These are phyloP conservation scores for Drosophila nigromelanica DNA, from an alignment of 1,140 invertebrate genomes.

Conservation along the genomic window DNA sequence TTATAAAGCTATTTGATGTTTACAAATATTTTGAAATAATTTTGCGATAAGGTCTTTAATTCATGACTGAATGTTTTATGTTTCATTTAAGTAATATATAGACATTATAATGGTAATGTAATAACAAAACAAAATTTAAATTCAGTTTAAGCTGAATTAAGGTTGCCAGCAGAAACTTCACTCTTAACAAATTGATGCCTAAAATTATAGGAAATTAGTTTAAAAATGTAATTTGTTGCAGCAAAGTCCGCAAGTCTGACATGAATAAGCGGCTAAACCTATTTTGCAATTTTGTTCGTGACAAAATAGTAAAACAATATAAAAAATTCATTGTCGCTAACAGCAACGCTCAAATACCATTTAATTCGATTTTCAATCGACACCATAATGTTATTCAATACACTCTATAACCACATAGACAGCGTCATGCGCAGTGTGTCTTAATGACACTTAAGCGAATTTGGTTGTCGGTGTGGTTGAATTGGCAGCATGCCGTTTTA, in stretches of 20 bases:
- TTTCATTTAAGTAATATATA: too few species aligned
- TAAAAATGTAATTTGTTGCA: constrained; percentile 8
- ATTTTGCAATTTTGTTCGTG: not conserved
- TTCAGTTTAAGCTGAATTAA: constrained; percentile 40
- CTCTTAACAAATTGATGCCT: not conserved
- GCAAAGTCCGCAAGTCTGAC: not conserved
- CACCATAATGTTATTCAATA: constrained; percentile 8
- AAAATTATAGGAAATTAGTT: constrained; percentile 42
- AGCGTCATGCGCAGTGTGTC: constrained; percentile 1
- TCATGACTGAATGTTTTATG: too few species aligned
- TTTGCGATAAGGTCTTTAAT: too few species aligned
- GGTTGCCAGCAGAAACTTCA: constrained; percentile 26
- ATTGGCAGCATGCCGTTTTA: not conserved
- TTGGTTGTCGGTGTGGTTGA: not conserved
- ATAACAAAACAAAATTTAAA: too few species aligned
- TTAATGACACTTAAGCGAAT: constrained; percentile 22
- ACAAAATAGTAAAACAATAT: not conserved
- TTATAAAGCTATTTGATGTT: too few species aligned
- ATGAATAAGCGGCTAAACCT: not conserved
- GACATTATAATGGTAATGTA: too few species aligned
- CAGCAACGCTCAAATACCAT: constrained; percentile 9
- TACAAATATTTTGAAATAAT: too few species aligned
- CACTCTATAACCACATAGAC: not conserved
- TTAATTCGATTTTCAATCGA: constrained; percentile 18
- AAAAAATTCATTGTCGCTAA: constrained; percentile 9